Evolutionary conservation across 2,113 vertebrate genomes (phyloP), one percentile per base, ranked within the genome.

Genomic region (Dicaeum eximium): DNA sequence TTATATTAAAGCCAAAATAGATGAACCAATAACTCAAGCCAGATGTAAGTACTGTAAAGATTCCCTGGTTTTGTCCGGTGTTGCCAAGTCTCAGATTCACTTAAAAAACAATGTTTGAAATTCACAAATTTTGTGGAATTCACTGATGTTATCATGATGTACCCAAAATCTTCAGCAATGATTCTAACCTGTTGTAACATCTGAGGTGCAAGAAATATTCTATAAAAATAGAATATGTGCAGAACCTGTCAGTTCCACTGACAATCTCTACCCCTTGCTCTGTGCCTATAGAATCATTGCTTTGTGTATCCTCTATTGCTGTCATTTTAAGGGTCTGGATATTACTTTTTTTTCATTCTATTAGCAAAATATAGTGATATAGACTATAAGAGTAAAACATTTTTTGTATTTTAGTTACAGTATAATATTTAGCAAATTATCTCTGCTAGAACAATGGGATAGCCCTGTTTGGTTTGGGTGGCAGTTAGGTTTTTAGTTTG

Each of bases 1-100:
- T 98, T 99, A 99, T 97, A 99, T 99, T 98, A 99, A 99, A 98
- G 99, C 99, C 86, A 99, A 98, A 97, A 98, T 99, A 95, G 99
- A 99, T 62, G 98, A 99, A 84, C 97, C 98, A 87, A 98, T 99
- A 95, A 98, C 87, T 94, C 98, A 99, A 98, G 99, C 99, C 65
- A 98, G 95, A 97, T 99, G 99, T 99, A 98, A 99, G 99, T 99
- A 98, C 82, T 93, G 6, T 78, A 74, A 92, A 94, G 60, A 37
- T 80, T 95, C 85, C n/a, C 37, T 87, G 93, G 48, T 92, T 80
- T 94, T 92, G 25, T 79, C 73, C 72, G 35, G 51, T 87, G 64
- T 65, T 88, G 66, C 69, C 48, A 94, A 85, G 58, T 60, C 65
- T 87, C 80, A 84, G 88, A 70, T 90, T 86, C 67, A 54, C 40